phyloP scores from a whole-genome alignment of 2,888 invertebrate genomes.

The Cryptophagus acutangulus region DNA sequence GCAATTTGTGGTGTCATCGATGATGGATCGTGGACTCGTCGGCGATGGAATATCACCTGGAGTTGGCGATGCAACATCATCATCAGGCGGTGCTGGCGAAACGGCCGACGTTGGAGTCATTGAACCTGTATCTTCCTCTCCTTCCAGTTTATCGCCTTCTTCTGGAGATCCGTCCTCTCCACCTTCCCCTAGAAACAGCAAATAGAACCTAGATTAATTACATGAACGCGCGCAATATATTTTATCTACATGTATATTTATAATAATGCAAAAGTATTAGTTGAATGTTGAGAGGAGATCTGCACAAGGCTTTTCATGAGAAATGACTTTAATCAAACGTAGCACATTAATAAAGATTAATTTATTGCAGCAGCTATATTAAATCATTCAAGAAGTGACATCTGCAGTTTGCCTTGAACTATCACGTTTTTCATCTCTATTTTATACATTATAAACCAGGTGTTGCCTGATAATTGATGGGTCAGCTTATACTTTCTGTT shows the following conservation, averaged over 20 bases:
- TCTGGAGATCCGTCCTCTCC: conserved; percentile 49
- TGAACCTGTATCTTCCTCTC: conserved; percentile 48
- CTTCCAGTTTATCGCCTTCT: conserved; percentile 47
- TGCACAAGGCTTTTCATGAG: conserved; percentile 26
- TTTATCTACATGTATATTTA: conserved; percentile 1
- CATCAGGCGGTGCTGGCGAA: conserved; percentile 44
- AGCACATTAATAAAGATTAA: conserved; percentile 39
- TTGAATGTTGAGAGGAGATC: conserved; percentile 9
- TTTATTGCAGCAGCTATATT: conserved; percentile 37
- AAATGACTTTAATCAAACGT: conserved; percentile 34
- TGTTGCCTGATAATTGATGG: conserved; percentile 40
- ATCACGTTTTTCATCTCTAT: conserved; percentile 40
- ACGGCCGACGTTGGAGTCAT: conserved; percentile 47
- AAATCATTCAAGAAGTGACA: conserved; percentile 44
- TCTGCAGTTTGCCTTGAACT: conserved; percentile 44
- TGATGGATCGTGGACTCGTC: conserved; percentile 40
- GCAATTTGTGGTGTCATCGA: conserved; percentile 37
- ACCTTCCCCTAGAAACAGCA: conserved; percentile 59
- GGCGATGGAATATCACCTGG: conserved; percentile 43
- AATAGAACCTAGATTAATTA: not conserved
- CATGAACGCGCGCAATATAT: not conserved
- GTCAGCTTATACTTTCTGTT: conserved; percentile 4
- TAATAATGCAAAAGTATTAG: conserved; percentile 2
- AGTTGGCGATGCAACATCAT: conserved; percentile 42
- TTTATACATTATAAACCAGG: conserved; percentile 36